phyloP scores from a whole-genome alignment of 1,140 invertebrate genomes.

The Pristionchus pacificus region DNA sequence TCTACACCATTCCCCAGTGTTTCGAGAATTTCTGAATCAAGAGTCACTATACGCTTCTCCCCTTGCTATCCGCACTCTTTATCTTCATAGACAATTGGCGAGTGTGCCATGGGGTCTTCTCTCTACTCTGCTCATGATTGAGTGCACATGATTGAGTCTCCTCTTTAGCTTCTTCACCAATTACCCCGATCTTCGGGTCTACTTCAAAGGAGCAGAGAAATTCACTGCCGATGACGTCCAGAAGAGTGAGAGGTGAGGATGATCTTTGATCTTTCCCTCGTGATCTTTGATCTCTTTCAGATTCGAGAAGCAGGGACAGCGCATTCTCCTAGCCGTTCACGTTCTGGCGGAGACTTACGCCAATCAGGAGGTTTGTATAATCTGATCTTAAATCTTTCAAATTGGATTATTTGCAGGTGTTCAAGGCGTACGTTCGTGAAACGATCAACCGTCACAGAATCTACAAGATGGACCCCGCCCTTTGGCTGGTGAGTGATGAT shows the following conservation, averaged over 20 bases:
- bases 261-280: too few relatives aligned
- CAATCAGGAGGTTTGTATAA: slow-evolving; percentile 20
- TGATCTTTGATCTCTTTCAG: too few relatives aligned
- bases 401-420: too few relatives aligned
- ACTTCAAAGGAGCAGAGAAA: slow-evolving; percentile 51
- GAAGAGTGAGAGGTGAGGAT: slow-evolving; percentile 41
- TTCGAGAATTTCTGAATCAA: too few relatives aligned
- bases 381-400: too few relatives aligned
- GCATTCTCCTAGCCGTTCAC: slow-evolving; percentile 38
- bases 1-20: too few relatives aligned
- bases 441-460: slow-evolving; percentile 35
- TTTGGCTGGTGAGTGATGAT: slow-evolving; percentile 33
- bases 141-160: slow-evolving; percentile 1
- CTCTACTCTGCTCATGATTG: too few relatives aligned
- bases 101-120: background rate
- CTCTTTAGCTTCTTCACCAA: slow-evolving; percentile 48
- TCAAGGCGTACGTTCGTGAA: slow-evolving; percentile 43
- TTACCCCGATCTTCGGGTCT: slow-evolving; percentile 44
- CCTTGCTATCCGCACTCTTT: too few relatives aligned
- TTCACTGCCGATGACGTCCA: slow-evolving; percentile 50
- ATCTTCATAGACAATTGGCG: background rate
- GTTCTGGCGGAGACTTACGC: slow-evolving; percentile 27
- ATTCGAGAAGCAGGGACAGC: slow-evolving; percentile 42
- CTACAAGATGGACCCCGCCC: slow-evolving; percentile 43
- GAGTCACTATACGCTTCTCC: too few relatives aligned